Conservation (phyloP, 1,140 invertebrate species). For the Choristoneura fumiferana region DNA sequence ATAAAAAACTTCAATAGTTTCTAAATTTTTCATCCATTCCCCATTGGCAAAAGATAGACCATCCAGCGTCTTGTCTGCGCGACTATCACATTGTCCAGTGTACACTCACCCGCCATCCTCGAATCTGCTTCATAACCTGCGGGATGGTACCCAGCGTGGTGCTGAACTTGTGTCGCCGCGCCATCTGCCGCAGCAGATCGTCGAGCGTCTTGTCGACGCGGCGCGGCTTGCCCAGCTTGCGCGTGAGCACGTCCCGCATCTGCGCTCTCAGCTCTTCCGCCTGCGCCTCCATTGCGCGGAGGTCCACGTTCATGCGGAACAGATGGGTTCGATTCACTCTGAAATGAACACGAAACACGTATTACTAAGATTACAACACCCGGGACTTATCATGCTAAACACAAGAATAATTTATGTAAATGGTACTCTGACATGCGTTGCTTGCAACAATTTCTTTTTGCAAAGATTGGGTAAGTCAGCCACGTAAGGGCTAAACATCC, state of each 20-base stretch:
- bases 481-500: too few relatives aligned
- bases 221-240: constrained; percentile 57
- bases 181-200: constrained; percentile 59
- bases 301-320: constrained; percentile 68
- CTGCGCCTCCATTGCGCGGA: constrained; percentile 55
- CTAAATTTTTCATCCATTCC: too few relatives aligned
- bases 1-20: too few relatives aligned
- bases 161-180: constrained; percentile 55
- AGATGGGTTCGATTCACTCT: constrained; percentile 66
- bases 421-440: too few relatives aligned
- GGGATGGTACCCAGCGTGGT: constrained; percentile 40
- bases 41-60: too few relatives aligned
- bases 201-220: constrained; percentile 58
- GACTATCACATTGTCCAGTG: too few relatives aligned
- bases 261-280: constrained; percentile 50
- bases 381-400: not conserved
- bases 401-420: too few relatives aligned
- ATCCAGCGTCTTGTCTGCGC: too few relatives aligned
- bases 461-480: too few relatives aligned
- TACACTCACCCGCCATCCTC: constrained; percentile 44
- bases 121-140: constrained; percentile 44
- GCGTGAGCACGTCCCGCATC: constrained; percentile 60
- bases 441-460: too few relatives aligned
- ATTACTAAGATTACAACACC: not conserved
- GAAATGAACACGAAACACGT: not conserved